Evolutionary conservation across 1,140 invertebrate genomes (phyloP), one percentile per base, ranked within the genome.

Genomic region (Bicyclus anynana): DNA sequence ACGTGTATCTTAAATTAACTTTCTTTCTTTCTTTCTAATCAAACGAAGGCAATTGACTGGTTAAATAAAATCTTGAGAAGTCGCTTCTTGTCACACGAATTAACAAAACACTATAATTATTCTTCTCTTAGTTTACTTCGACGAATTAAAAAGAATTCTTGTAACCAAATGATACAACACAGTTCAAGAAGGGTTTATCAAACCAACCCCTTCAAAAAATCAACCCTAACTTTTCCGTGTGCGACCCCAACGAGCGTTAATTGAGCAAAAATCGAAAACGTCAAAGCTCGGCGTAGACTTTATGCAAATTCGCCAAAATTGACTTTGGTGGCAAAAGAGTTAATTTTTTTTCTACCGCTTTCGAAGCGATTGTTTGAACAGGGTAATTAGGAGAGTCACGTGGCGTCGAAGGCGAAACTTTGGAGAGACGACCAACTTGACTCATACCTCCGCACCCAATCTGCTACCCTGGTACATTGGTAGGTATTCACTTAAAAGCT

Each of bases 181-280:
- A 23, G 10, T 33, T 10, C 29, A 1, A 40, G 37, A 6, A 40
- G 17, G 3, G 0, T 13, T 6, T 5, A 9, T 3, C n/a, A n/a
- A 14, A 17, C 13, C 37, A 40, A 13, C 37, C 37, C 37, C 2
- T 2, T 14, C 3, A 40, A 16, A 9, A 14, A 16, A 64, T 38
- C 51, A 53, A 72, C 64, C 69, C 70, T 57, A 84, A 82, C 77
- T 81, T 77, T 80, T 81, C 76, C 75, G 33, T 49, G 58, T 57
- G 56, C 55, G 48, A 53, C 66, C 60, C 67, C 75, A 59, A 68
- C 70, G 73, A 72, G 74, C 73, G 80, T 77, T 85, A 83, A 85
- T 85, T 85, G 83, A 85, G 80, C 82, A 77, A 80, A 81, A 83
- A 85, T 85, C 78, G 77, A 40, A 80, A 80, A 80, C 74, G 81